These are phyloP conservation scores for Drosophila sulfurigaster DNA, from an alignment of 1,140 invertebrate genomes.

Conservation along the genomic window DNA sequence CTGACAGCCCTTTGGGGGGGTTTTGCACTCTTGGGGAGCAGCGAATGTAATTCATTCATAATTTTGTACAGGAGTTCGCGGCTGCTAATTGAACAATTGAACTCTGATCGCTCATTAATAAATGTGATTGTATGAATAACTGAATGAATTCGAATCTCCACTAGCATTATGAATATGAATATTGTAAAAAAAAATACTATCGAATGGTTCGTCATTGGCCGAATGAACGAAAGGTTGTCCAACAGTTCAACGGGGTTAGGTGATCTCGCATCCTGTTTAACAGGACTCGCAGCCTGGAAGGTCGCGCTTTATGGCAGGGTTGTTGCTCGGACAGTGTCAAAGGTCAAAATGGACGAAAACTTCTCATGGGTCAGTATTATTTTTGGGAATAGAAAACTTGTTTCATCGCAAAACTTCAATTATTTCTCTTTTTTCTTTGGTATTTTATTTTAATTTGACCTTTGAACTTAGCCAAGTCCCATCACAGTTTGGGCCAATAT, in stretches of 20 bases:
- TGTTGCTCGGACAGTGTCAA: conserved; percentile 66
- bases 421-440: conserved; percentile 41
- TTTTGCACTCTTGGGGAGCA: conserved; percentile 17
- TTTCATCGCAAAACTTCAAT: conserved; percentile 66
- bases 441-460: conserved; percentile 68
- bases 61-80: conserved; percentile 56
- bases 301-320: conserved; percentile 51
- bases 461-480: conserved; percentile 75
- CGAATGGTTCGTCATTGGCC: conserved; percentile 6
- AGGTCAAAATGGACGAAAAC: conserved; percentile 80
- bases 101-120: conserved; percentile 68
- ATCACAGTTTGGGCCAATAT: conserved; percentile 56
- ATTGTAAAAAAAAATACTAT: conserved; percentile 4
- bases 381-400: conserved; percentile 55
- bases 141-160: conserved; percentile 47
- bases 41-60: conserved; percentile 65
- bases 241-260: conserved; percentile 35
- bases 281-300: conserved; percentile 35
- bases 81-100: conserved; percentile 77
- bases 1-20: conserved; percentile 14
- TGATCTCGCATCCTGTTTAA: conserved; percentile 50
- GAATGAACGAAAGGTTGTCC: neutral
- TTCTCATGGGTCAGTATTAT: conserved; percentile 75
- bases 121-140: conserved; percentile 52
- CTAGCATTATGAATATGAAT: conserved; percentile 25